Percentiles rank a stretch among this genome's conserved stretches.
phyloP scores from a whole-genome alignment of 1,140 invertebrate genomes.

The Lamellibrachia luymesi region DNA sequence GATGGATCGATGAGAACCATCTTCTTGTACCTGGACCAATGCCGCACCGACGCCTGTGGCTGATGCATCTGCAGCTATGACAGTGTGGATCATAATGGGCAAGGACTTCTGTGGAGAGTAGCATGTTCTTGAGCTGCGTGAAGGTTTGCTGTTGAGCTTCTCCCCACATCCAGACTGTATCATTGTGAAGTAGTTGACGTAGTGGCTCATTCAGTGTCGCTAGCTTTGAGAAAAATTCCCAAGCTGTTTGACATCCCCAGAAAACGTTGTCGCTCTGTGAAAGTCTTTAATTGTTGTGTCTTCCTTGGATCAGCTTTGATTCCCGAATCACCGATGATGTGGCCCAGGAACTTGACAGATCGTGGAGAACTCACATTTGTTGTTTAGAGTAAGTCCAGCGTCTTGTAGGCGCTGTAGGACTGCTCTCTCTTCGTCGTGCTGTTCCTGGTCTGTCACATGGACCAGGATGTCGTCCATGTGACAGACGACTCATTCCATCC shows the following conservation, averaged over 20 bases:
- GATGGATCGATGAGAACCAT: conserved; percentile 37
- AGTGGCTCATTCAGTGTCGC: conserved; percentile 16
- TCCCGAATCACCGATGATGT: conserved; percentile 3
- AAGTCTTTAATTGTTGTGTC: conserved; percentile 26
- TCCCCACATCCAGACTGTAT: conserved; percentile 23
- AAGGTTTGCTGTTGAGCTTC: conserved; percentile 18
- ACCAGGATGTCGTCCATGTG: conserved; percentile 12
- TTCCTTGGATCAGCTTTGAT: conserved; percentile 42
- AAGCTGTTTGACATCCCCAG: conserved; percentile 34
- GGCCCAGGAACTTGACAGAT: conserved; percentile 17
- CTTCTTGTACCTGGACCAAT: conserved; percentile 26
- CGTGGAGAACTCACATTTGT: conserved; percentile 18
- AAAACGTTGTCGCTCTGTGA: conserved; percentile 31
- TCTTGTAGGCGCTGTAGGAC: conserved; percentile 10
- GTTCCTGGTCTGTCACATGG: neutral
- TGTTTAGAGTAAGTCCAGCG: conserved; percentile 17
- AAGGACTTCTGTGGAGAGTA: conserved; percentile 26
- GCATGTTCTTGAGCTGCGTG: conserved; percentile 26
- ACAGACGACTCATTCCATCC: conserved; percentile 24
- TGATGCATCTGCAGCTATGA: conserved; percentile 26
- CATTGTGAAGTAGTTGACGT: conserved; percentile 23
- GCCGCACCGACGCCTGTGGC: conserved; percentile 32
- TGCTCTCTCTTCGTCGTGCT: neutral
- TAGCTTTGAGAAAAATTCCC: conserved; percentile 26
- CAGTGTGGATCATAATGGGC: conserved; percentile 29